Evolutionary conservation across 2,113 vertebrate species (phyloP).

Genomic region (Hyaena hyaena): DNA sequence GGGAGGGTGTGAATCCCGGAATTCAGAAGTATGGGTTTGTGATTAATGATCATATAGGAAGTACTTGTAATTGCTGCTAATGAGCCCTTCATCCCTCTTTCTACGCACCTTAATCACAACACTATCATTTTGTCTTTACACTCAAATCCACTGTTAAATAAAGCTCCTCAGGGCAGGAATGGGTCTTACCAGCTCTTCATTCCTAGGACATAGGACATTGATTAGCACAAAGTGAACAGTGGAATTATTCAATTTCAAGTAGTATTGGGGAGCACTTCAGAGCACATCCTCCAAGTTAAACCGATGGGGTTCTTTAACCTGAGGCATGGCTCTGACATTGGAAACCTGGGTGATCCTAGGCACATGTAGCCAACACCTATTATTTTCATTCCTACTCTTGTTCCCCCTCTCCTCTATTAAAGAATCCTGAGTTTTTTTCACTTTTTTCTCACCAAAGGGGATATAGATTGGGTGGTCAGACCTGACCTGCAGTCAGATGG

Average conservation of each 20-base stretch:
- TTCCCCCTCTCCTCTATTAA: not conserved
- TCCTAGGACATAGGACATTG: not conserved
- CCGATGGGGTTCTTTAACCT: not conserved
- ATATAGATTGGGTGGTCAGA: not conserved
- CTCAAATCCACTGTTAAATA: not conserved
- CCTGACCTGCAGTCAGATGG: accelerated
- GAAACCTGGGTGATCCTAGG: not conserved
- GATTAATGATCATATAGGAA: constrained; percentile 26
- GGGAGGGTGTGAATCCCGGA: not conserved
- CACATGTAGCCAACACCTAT: not conserved
- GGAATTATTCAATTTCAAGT: not conserved
- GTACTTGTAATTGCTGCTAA: constrained; percentile 49
- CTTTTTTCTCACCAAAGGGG: not conserved
- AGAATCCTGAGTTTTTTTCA: not conserved
- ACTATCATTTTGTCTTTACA: not conserved
- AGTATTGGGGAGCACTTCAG: not conserved
- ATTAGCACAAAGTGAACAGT: not conserved
- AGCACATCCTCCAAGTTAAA: not conserved
- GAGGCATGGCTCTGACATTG: not conserved
- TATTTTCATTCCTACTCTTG: not conserved
- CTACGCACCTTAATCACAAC: not conserved
- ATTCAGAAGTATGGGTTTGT: not conserved
- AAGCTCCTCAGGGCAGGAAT: not conserved
- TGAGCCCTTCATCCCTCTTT: not conserved
- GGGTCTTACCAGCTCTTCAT: not conserved